Evolutionary conservation across 2,797 vertebrate species (phyloP).

Genomic region (Sarcoramphus papa): DNA sequence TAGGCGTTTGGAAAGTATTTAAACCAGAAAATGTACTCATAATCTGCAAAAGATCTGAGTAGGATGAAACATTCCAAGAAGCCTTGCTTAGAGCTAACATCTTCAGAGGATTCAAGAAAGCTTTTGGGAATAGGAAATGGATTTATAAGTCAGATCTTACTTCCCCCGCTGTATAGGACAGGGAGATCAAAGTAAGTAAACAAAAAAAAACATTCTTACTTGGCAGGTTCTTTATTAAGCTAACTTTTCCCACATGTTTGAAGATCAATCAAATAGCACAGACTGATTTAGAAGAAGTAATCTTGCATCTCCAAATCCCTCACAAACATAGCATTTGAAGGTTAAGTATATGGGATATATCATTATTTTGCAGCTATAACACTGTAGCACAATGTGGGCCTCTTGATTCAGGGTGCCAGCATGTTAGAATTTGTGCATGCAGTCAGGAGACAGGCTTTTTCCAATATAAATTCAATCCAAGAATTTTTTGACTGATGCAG

Average conservation of each 20-base stretch:
- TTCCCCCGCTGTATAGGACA: not conserved
- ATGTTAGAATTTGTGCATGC: not conserved
- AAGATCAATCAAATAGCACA: not conserved
- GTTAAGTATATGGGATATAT: not conserved
- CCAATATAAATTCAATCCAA: not conserved
- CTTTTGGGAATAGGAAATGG: not conserved
- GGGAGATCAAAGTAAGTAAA: not conserved
- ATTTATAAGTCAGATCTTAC: not conserved
- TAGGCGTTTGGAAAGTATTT: not conserved
- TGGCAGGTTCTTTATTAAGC: not conserved
- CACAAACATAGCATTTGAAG: not conserved
- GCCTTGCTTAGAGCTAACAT: not conserved
- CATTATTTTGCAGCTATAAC: not conserved
- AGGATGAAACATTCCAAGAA: not conserved
- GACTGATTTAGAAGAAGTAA: not conserved
- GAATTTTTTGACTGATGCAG: not conserved
- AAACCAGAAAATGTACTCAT: not conserved
- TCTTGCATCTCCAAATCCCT: not conserved
- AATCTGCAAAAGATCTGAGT: not conserved
- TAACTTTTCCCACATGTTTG: not conserved
- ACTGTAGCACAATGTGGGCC: accelerated
- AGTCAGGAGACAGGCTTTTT: not conserved
- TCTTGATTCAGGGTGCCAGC: not conserved
- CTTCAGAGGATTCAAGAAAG: not conserved
- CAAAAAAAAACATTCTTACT: not conserved